Evolutionary conservation across 2,113 vertebrate genomes (phyloP).

Genomic region (Plestiodon gilberti): DNA sequence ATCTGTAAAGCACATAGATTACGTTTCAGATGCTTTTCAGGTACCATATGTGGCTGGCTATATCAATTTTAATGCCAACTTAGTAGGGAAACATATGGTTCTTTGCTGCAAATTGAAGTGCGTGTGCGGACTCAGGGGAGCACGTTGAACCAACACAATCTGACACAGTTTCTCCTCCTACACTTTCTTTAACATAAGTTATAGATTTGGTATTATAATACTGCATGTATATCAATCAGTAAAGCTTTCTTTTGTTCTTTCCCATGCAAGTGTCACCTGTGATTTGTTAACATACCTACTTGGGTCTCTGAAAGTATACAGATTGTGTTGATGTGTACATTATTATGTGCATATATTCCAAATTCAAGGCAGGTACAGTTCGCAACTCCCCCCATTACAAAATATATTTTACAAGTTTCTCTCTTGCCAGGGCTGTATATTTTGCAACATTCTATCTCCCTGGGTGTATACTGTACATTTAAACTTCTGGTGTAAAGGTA

Average conservation of each 20-base stretch:
- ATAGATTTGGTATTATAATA: slow-evolving; percentile 41
- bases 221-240: slow-evolving; percentile 23
- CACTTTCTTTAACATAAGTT: slow-evolving; percentile 53
- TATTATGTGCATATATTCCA: not conserved
- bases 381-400: slow-evolving; percentile 6
- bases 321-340: not conserved
- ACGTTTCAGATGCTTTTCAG: slow-evolving; percentile 50
- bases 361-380: not conserved
- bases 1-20: not conserved
- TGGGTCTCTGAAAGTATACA: not conserved
- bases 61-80: slow-evolving; percentile 67
- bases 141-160: slow-evolving; percentile 58
- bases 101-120: slow-evolving; percentile 58
- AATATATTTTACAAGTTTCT: slow-evolving; percentile 58
- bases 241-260: slow-evolving; percentile 12
- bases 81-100: slow-evolving; percentile 63
- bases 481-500: not conserved
- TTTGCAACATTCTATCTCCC: slow-evolving; percentile 55
- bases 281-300: slow-evolving; percentile 10
- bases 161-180: slow-evolving; percentile 44
- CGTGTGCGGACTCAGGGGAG: slow-evolving; percentile 50
- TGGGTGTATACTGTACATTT: not conserved
- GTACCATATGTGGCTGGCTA: slow-evolving; percentile 40
- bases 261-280: slow-evolving; percentile 1
- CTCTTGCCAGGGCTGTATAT: slow-evolving; percentile 59